These are phyloP conservation scores for Amblyornis subalaris DNA, from an alignment of 2,113 vertebrate genomes.

Conservation along the genomic window DNA sequence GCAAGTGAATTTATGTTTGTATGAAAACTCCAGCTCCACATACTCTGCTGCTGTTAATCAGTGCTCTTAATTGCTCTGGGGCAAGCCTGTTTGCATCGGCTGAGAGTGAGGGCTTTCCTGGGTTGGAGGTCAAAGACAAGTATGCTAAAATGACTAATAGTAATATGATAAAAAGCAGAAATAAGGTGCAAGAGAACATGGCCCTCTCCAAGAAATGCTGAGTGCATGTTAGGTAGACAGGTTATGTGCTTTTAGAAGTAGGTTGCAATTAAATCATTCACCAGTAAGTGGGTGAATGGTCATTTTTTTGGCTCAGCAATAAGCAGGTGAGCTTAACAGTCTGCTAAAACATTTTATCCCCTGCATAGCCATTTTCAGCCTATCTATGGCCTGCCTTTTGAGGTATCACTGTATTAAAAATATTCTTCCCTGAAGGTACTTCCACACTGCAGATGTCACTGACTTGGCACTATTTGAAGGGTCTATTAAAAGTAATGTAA, in stretches of 20 bases:
- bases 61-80: neutral
- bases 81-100: neutral
- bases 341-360: neutral
- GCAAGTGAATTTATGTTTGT: neutral
- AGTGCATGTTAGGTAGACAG: neutral
- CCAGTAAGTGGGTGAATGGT: neutral
- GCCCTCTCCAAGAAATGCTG: neutral
- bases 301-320: neutral
- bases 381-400: slow-evolving; percentile 64
- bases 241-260: neutral
- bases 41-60: neutral
- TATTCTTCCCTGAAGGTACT: slow-evolving; percentile 70
- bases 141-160: neutral
- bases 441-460: slow-evolving; percentile 67
- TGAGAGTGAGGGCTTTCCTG: neutral
- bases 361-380: slow-evolving; percentile 47
- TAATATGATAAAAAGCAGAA: neutral
- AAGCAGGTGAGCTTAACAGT: neutral
- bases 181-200: neutral
- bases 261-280: neutral
- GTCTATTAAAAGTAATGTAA: slow-evolving; percentile 78
- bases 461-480: slow-evolving; percentile 71
- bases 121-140: neutral
- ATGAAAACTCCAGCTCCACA: neutral
- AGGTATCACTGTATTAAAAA: slow-evolving; percentile 60